Evolutionary conservation across 2,113 vertebrate species (phyloP).

Genomic region (Centropus bengalensis): DNA sequence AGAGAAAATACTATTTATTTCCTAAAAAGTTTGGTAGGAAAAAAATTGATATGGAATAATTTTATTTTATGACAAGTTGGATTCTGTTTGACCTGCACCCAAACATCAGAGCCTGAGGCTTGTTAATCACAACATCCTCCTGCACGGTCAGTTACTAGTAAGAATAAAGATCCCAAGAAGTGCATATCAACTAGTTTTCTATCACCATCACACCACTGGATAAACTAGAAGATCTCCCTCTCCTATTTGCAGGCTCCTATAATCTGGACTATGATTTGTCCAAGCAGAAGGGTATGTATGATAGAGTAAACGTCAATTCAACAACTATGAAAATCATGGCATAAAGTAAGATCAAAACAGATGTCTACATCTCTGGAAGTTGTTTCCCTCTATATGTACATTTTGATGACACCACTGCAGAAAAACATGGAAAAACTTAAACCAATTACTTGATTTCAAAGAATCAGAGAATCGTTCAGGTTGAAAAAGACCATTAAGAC

Average conservation of each 20-base stretch:
- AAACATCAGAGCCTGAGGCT: background rate
- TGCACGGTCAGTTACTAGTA: background rate
- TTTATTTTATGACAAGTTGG: background rate
- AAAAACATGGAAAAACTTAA: background rate
- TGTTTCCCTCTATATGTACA: background rate
- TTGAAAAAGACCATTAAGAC: too few species aligned
- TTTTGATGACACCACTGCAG: accelerated
- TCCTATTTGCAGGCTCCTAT: background rate
- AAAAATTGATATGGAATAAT: background rate
- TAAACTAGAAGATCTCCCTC: background rate
- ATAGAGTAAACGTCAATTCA: background rate
- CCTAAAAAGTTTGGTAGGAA: background rate
- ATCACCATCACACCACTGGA: background rate
- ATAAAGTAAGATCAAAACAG: background rate
- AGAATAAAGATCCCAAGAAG: background rate
- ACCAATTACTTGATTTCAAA: background rate
- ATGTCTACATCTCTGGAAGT: background rate
- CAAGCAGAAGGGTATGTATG: background rate
- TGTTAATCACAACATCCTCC: background rate
- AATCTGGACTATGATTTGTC: background rate
- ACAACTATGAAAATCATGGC: background rate
- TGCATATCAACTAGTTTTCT: background rate
- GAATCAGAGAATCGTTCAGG: too few species aligned
- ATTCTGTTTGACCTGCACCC: background rate
- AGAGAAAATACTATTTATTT: background rate